Conservation (phyloP, 2,888 invertebrate species). For the Callyntrura sp. region DNA sequence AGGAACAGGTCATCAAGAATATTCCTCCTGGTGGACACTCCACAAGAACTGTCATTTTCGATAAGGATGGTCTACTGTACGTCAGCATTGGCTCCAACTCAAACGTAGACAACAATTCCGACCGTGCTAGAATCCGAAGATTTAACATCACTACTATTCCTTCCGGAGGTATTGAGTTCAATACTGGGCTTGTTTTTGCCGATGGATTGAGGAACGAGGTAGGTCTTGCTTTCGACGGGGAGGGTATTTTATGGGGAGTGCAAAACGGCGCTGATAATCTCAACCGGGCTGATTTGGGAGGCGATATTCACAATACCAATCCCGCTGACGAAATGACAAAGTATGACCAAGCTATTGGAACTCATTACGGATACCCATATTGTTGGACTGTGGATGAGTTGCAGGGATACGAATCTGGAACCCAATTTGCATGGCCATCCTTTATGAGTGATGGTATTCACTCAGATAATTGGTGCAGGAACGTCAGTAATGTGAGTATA, state of each 20-base stretch:
- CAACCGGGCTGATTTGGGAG: conserved; percentile 79
- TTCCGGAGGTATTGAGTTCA: conserved; percentile 53
- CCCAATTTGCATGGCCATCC: conserved; percentile 81
- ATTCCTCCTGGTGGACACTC: conserved; percentile 75
- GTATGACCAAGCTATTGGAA: conserved; percentile 75
- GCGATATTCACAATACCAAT: conserved; percentile 81
- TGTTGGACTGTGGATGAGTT: conserved; percentile 79
- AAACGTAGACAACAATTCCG: conserved; percentile 79
- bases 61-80: conserved; percentile 59
- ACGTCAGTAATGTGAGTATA: conserved; percentile 74
- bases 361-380: conserved; percentile 81
- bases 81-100: conserved; percentile 73
- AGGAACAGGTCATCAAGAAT: conserved; percentile 69
- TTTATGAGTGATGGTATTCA: conserved; percentile 81
- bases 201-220: conserved; percentile 79
- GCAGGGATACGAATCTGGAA: conserved; percentile 64
- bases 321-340: conserved; percentile 81
- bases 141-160: conserved; percentile 72
- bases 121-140: conserved; percentile 73
- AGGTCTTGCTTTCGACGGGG: conserved; percentile 74
- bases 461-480: conserved; percentile 80
- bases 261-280: conserved; percentile 78
- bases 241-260: conserved; percentile 76
- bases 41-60: conserved; percentile 78
- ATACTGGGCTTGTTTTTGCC: conserved; percentile 66